Evolutionary conservation across 1,140 invertebrate species (phyloP).

Genomic region (Hermetia illucens): DNA sequence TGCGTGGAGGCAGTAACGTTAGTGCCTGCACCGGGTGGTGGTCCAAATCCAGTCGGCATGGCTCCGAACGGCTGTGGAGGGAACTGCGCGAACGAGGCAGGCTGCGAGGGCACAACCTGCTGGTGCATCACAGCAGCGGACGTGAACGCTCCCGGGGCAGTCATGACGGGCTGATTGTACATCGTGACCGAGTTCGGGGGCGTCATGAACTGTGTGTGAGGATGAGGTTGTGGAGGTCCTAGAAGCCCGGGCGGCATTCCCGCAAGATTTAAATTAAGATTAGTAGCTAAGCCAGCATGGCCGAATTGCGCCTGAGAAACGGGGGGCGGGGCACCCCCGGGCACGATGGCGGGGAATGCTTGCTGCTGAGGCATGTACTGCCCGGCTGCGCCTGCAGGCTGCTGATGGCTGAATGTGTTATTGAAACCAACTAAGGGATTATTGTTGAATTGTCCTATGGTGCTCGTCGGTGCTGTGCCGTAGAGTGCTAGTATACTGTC

Average conservation of each 20-base stretch:
- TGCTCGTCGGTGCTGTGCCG: constrained; percentile 40
- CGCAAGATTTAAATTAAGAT: constrained; percentile 12
- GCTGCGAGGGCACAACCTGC: not conserved
- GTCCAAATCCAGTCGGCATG: constrained; percentile 9
- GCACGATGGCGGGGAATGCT: constrained; percentile 4
- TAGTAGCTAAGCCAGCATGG: not conserved
- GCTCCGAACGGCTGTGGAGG: not conserved
- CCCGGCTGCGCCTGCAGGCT: not conserved
- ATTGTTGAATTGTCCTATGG: constrained; percentile 12
- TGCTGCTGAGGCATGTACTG: not conserved
- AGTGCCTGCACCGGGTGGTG: not conserved
- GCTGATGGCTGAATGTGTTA: constrained; percentile 1
- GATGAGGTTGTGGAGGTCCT: constrained; percentile 19
- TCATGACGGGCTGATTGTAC: constrained; percentile 29
- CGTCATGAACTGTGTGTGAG: constrained; percentile 27
- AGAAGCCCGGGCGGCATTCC: constrained; percentile 24
- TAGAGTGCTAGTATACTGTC: constrained; percentile 89
- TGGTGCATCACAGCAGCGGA: constrained; percentile 16
- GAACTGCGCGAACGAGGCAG: not conserved
- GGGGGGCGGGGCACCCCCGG: not conserved
- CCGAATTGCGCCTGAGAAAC: too few relatives aligned
- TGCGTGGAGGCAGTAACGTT: not conserved
- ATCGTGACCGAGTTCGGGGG: constrained; percentile 28
- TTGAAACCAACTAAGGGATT: constrained; percentile 9
- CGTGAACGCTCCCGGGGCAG: constrained; percentile 25